Evolutionary conservation across 2,113 vertebrate species (phyloP).

Genomic region (Lepus timidus): DNA sequence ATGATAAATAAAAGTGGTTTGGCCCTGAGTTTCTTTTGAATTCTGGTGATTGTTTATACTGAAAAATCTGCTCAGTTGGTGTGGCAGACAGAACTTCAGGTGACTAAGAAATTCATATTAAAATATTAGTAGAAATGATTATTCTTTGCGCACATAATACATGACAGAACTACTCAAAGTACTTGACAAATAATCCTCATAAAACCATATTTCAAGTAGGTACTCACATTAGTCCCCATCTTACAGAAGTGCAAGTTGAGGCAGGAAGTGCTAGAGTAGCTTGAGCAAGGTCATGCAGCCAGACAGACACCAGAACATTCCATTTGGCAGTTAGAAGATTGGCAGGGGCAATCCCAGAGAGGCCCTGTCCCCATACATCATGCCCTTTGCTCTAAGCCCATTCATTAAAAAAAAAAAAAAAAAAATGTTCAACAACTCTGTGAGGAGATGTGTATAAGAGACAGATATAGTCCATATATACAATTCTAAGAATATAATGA

Average conservation of each 20-base stretch:
- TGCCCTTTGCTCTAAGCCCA: too few species aligned
- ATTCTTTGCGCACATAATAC: neutral
- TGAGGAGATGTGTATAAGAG: too few species aligned
- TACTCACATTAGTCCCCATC: neutral
- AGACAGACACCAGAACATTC: neutral
- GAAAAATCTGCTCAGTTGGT: neutral
- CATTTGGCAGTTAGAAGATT: neutral
- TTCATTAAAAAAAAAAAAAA: too few species aligned
- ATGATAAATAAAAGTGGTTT: neutral
- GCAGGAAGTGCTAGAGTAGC: neutral
- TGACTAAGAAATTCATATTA: neutral
- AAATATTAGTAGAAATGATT: neutral
- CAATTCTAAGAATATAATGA: too few species aligned
- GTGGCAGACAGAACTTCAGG: neutral
- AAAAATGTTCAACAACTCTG: neutral
- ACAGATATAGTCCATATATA: too few species aligned
- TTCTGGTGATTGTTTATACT: too few species aligned
- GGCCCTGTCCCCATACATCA: too few species aligned
- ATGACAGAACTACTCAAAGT: neutral
- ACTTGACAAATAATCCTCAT: neutral
- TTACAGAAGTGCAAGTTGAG: neutral
- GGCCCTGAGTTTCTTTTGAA: too few species aligned
- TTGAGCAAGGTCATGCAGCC: neutral
- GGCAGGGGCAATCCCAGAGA: neutral
- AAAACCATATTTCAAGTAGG: neutral